phyloP scores from a whole-genome alignment of 2,113 vertebrate species.

The Diadophis punctatus region DNA sequence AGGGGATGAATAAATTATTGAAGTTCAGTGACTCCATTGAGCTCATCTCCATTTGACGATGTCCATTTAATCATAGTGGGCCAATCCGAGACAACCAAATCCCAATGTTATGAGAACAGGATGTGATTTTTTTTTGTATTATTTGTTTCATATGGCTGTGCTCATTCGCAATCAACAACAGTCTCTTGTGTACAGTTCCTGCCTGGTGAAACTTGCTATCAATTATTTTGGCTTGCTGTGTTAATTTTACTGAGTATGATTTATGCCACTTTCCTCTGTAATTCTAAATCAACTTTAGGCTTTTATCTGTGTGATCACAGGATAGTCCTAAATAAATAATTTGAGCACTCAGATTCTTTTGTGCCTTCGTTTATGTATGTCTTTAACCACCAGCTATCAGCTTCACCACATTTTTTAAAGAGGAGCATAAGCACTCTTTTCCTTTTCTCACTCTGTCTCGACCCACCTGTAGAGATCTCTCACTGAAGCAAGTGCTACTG shows the following conservation, averaged over 20 bases:
- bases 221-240: neutral
- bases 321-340: neutral
- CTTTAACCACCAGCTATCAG: neutral
- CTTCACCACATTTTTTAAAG: neutral
- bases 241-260: neutral
- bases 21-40: neutral
- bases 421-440: neutral
- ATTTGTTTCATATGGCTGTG: neutral
- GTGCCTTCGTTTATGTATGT: neutral
- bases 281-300: neutral
- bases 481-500: neutral
- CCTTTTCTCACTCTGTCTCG: neutral
- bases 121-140: neutral
- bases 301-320: neutral
- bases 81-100: neutral
- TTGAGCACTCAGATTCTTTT: neutral
- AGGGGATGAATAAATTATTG: neutral
- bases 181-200: neutral
- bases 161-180: neutral
- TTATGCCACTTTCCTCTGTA: neutral
- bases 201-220: neutral
- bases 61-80: neutral
- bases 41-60: neutral
- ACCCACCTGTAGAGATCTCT: neutral
- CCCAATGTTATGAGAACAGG: neutral